A percentile compares a stretch with the other conserved stretches of the same genome.
These are phyloP conservation scores for Paraplagusia blochii DNA, from an alignment of 2,113 vertebrate genomes.

Conservation along the genomic window DNA sequence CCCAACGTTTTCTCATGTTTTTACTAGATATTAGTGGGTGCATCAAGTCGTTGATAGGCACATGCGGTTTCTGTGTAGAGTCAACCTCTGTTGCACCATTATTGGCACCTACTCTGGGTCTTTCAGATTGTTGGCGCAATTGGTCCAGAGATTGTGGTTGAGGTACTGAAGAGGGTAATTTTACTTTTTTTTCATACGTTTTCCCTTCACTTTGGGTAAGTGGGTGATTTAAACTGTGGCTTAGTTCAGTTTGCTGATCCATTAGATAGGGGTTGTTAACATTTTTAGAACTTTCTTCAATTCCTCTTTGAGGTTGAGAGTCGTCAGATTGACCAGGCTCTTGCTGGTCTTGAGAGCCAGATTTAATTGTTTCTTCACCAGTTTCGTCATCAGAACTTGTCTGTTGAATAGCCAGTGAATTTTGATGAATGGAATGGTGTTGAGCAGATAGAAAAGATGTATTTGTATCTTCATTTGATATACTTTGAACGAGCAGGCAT, in stretches of 20 bases:
- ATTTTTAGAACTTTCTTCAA: too few species aligned
- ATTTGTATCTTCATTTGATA: slow-evolving; percentile 3
- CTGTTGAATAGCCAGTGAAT: not conserved
- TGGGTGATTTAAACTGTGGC: too few species aligned
- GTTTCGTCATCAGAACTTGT: not conserved
- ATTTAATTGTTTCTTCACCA: slow-evolving; percentile 24
- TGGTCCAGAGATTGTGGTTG: not conserved
- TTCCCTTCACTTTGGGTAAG: too few species aligned
- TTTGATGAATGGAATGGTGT: slow-evolving; percentile 4
- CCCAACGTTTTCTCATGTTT: slow-evolving; percentile 55
- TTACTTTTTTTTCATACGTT: too few species aligned
- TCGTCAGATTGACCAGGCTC: too few species aligned
- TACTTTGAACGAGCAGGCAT: slow-evolving; percentile 3
- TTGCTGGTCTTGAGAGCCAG: too few species aligned
- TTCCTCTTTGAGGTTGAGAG: too few species aligned
- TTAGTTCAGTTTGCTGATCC: too few species aligned
- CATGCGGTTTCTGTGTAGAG: slow-evolving; percentile 15
- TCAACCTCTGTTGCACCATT: slow-evolving; percentile 30
- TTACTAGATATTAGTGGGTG: slow-evolving; percentile 32
- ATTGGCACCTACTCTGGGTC: slow-evolving; percentile 15
- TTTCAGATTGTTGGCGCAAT: not conserved
- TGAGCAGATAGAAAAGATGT: not conserved
- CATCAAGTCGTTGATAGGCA: not conserved
- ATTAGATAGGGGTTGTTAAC: too few species aligned
- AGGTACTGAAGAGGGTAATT: too few species aligned